A percentile compares a stretch with the other conserved stretches of the same genome.
Evolutionary conservation across 2,113 vertebrate species (phyloP).

Genomic region (Caranx ignobilis): DNA sequence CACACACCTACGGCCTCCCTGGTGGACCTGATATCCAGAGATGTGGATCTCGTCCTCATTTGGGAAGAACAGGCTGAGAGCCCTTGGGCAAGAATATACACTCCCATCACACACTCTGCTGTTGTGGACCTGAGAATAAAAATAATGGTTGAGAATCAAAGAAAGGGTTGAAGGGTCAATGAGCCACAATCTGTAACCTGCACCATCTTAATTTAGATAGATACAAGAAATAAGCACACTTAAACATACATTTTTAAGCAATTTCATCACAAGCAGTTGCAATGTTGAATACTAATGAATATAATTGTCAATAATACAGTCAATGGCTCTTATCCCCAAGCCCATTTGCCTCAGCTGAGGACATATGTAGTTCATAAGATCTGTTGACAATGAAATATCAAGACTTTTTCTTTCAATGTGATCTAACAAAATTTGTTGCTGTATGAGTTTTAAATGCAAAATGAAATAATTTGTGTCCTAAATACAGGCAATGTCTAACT

Average conservation of each 20-base stretch:
- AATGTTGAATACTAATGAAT: too few species aligned
- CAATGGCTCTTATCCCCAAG: not conserved
- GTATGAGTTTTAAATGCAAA: too few species aligned
- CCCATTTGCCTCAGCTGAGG: not conserved
- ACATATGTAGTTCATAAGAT: not conserved
- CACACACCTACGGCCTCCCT: conserved; percentile 88
- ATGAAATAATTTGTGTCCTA: too few species aligned
- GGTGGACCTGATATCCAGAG: conserved; percentile 93
- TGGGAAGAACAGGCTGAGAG: conserved; percentile 94
- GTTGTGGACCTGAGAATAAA: conserved; percentile 90
- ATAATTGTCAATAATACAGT: not conserved
- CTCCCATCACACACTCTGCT: conserved; percentile 90
- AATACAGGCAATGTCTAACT: too few species aligned
- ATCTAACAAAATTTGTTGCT: too few species aligned
- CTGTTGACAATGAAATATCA: too few species aligned
- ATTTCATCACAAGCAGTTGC: not conserved
- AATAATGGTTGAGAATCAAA: conserved; percentile 15
- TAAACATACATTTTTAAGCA: not conserved
- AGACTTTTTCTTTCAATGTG: too few species aligned
- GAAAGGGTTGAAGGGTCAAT: not conserved
- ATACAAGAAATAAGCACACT: not conserved
- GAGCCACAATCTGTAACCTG: conserved; percentile 25
- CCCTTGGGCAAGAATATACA: conserved; percentile 91
- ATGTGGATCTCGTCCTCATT: conserved; percentile 95
- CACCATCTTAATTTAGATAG: not conserved